phyloP scores from a whole-genome alignment of 2,113 vertebrate species.

The Megaceryle torquata region DNA sequence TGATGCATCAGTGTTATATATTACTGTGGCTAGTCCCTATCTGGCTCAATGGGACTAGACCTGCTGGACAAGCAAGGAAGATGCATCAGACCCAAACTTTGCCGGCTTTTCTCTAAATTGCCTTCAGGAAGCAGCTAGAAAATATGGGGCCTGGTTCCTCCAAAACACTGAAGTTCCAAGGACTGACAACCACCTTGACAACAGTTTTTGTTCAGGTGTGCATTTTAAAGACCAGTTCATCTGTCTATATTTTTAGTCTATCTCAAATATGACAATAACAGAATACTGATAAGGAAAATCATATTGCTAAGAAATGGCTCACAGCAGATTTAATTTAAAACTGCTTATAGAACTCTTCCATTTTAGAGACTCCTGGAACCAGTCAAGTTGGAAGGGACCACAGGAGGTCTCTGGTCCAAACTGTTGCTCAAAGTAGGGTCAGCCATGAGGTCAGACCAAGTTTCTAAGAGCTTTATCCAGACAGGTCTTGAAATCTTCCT shows the following conservation, averaged over 20 bases:
- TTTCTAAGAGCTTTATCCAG: not conserved
- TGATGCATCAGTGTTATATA: accelerated
- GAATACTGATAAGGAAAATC: not conserved
- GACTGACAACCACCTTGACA: not conserved
- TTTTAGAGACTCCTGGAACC: not conserved
- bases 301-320: not conserved
- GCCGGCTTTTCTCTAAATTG: not conserved
- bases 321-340: not conserved
- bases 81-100: not conserved
- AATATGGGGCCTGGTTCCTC: not conserved
- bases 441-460: not conserved
- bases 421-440: not conserved
- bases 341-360: not conserved
- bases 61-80: not conserved
- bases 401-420: not conserved
- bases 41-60: not conserved
- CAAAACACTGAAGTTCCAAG: not conserved
- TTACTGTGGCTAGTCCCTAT: not conserved
- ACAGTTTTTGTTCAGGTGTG: not conserved
- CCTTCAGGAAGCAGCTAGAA: not conserved
- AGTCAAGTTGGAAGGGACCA: not conserved
- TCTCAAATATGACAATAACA: not conserved
- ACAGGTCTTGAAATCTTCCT: not conserved
- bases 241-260: not conserved
- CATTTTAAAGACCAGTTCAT: not conserved